Evolutionary conservation across 2,888 invertebrate genomes (phyloP).

Genomic region (Yponomeuta evonymella): DNA sequence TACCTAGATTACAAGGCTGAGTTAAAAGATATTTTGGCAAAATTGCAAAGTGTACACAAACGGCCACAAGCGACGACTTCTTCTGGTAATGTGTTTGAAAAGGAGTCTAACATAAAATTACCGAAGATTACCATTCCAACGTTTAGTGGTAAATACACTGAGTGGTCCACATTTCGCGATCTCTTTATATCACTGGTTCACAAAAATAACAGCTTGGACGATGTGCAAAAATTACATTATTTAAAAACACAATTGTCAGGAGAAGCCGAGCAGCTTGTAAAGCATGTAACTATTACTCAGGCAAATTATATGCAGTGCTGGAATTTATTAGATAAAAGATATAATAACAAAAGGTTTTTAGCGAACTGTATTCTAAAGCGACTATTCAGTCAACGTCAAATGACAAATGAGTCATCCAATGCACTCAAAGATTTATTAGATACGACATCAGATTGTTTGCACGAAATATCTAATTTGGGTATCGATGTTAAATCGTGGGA

Average conservation of each 20-base stretch:
- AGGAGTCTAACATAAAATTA: slow-evolving; percentile 4
- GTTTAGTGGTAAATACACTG: slow-evolving; percentile 19
- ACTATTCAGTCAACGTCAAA: not conserved
- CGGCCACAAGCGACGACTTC: not conserved
- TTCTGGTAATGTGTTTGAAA: not conserved
- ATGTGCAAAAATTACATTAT: too few relatives aligned
- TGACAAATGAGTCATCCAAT: slow-evolving; percentile 10
- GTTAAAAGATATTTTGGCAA: not conserved
- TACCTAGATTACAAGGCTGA: not conserved
- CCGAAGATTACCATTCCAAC: slow-evolving; percentile 21
- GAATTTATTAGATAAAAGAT: too few relatives aligned
- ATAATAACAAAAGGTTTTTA: too few relatives aligned
- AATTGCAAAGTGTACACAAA: not conserved
- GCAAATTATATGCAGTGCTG: slow-evolving; percentile 19
- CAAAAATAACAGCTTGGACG: slow-evolving; percentile 13
- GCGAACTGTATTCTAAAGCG: too few relatives aligned
- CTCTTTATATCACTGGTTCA: slow-evolving; percentile 20
- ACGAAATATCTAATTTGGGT: slow-evolving; percentile 12
- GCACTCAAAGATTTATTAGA: slow-evolving; percentile 20
- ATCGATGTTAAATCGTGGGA: slow-evolving; percentile 1
- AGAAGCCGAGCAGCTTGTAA: slow-evolving; percentile 19
- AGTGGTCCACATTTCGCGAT: slow-evolving; percentile 21
- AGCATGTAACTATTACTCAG: slow-evolving; percentile 19
- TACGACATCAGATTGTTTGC: slow-evolving; percentile 19
- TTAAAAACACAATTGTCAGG: too few relatives aligned